Conservation (phyloP, 1,140 invertebrate genomes). For the Penaeus japonicus region DNA sequence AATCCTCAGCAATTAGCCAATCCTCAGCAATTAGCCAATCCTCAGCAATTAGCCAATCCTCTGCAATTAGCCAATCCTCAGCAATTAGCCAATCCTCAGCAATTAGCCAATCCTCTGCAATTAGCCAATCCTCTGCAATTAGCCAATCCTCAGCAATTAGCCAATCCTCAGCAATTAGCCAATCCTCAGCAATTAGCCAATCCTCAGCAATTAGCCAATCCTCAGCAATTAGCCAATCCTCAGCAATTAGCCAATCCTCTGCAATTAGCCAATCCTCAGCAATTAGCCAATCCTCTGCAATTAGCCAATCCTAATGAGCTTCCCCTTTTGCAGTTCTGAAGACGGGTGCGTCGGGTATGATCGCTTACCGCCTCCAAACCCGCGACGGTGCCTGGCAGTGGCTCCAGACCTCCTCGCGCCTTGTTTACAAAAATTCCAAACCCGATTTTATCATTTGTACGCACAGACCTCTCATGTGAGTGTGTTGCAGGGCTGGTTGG, state of each 20-base stretch:
- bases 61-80: neutral
- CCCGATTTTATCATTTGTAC: conserved; percentile 98
- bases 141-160: neutral
- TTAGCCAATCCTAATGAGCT: neutral
- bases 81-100: neutral
- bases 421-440: conserved; percentile 99
- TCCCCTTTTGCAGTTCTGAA: conserved; percentile 82
- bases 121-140: neutral
- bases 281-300: neutral
- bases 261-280: neutral
- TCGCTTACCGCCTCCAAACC: conserved; percentile 94
- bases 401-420: conserved; percentile 95
- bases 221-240: neutral
- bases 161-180: neutral
- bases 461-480: conserved; percentile 95
- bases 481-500: neutral
- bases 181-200: neutral
- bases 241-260: neutral
- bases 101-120: neutral
- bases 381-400: conserved; percentile 96
- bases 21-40: neutral
- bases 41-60: neutral
- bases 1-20: neutral
- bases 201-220: neutral
- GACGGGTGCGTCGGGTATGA: conserved; percentile 97